phyloP scores from a whole-genome alignment of 64 coral and sea anemone genomes.

The Actinia equina region DNA sequence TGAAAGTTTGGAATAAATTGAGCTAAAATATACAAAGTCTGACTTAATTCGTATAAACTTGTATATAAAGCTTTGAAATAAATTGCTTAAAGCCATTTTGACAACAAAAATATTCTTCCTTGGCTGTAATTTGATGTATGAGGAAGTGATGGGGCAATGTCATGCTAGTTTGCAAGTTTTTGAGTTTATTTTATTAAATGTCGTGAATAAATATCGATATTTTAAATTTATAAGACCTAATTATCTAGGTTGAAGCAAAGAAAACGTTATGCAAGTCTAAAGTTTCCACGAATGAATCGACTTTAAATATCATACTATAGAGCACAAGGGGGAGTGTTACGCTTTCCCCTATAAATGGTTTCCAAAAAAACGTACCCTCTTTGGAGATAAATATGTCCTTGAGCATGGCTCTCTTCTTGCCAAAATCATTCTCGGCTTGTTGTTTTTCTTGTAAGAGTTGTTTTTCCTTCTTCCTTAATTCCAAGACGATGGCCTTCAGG shows the following conservation, averaged over 20 bases:
- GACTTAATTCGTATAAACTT: too few relatives aligned
- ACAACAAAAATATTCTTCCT: too few relatives aligned
- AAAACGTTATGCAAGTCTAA: too few relatives aligned
- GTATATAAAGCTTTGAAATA: too few relatives aligned
- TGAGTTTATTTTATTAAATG: background rate
- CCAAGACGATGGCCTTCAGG: slow-evolving; percentile 48
- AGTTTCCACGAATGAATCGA: background rate
- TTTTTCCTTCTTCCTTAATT: slow-evolving; percentile 48
- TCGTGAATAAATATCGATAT: background rate
- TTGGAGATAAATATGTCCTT: slow-evolving; percentile 81
- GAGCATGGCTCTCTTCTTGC: slow-evolving; percentile 87
- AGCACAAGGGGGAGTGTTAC: too few relatives aligned
- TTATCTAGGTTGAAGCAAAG: background rate
- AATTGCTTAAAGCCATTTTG: too few relatives aligned
- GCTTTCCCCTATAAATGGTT: background rate
- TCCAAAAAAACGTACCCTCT: slow-evolving; percentile 56
- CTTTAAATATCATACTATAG: background rate
- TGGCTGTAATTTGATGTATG: too few relatives aligned
- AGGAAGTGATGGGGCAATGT: background rate
- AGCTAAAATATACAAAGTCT: too few relatives aligned
- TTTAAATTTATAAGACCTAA: background rate
- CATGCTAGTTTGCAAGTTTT: background rate
- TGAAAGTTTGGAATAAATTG: background rate
- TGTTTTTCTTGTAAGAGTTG: slow-evolving; percentile 58
- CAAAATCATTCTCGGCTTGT: slow-evolving; percentile 88